Conservation (phyloP, 2,888 invertebrate genomes). For the Drosophila neonasuta region DNA sequence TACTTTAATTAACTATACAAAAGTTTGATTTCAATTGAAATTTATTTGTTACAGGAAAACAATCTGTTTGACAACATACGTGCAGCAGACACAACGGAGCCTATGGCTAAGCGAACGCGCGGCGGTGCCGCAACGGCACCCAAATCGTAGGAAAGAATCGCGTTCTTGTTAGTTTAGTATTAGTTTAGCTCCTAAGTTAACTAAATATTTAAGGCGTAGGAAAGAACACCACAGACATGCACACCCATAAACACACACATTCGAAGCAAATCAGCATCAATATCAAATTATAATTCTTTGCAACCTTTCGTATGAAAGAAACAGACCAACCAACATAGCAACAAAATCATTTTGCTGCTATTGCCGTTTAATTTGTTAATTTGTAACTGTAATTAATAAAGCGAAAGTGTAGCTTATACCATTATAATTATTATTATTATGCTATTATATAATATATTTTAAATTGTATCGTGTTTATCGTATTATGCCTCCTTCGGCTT, state of each 20-base stretch:
- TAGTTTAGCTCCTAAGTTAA: constrained; percentile 70
- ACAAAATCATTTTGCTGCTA: constrained; percentile 25
- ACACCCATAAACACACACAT: constrained; percentile 27
- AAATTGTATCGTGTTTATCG: constrained; percentile 43
- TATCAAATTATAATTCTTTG: constrained; percentile 31
- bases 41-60: constrained; percentile 54
- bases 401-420: constrained; percentile 30
- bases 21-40: not conserved
- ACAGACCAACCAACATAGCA: constrained; percentile 49
- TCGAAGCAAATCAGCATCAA: constrained; percentile 5
- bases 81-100: constrained; percentile 72
- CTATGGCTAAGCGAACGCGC: constrained; percentile 73
- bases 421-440: constrained; percentile 32
- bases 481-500: constrained; percentile 51
- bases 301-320: constrained; percentile 24
- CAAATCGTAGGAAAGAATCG: constrained; percentile 60
- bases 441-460: constrained; percentile 40
- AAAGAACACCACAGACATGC: constrained; percentile 49
- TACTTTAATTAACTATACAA: not conserved
- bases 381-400: constrained; percentile 47
- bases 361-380: constrained; percentile 59
- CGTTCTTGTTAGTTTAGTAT: constrained; percentile 73
- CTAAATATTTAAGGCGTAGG: constrained; percentile 71
- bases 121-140: constrained; percentile 64
- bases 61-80: constrained; percentile 73